Percentiles rank a stretch among this genome's conserved stretches.
These are phyloP conservation scores for Micoletzkya japonica DNA, from an alignment of 2,888 invertebrate species.

Conservation along the genomic window DNA sequence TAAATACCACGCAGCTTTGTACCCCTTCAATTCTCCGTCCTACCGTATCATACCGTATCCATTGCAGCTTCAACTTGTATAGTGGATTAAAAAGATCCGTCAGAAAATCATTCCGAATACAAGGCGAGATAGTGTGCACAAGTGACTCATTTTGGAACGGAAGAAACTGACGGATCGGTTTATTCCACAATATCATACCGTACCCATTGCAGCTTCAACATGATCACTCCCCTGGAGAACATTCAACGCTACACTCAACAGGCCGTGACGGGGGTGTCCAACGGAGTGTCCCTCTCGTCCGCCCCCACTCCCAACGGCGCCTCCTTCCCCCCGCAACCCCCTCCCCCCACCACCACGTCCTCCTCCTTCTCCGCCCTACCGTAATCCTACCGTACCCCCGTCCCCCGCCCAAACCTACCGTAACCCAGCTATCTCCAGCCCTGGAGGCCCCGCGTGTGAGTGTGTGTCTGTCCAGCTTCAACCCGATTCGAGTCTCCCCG, in stretches of 20 bases:
- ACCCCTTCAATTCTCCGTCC: too few relatives aligned
- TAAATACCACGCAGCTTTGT: too few relatives aligned
- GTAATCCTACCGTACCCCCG: slow-evolving; percentile 25
- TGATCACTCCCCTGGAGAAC: slow-evolving; percentile 63
- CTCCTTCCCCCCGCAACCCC: neutral
- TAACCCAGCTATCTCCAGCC: too few relatives aligned
- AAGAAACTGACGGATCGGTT: neutral
- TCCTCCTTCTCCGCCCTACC: slow-evolving; percentile 3
- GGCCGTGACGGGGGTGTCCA: neutral
- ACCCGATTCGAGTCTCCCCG: slow-evolving; percentile 13
- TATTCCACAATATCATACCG: neutral
- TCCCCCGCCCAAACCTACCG: neutral
- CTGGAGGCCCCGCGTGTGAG: too few relatives aligned
- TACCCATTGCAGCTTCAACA: slow-evolving; percentile 55
- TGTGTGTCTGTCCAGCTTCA: too few relatives aligned
- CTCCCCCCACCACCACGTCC: too few relatives aligned
- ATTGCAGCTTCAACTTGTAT: too few relatives aligned
- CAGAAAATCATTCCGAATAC: too few relatives aligned
- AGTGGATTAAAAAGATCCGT: too few relatives aligned
- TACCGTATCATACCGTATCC: too few relatives aligned
- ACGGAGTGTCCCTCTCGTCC: neutral
- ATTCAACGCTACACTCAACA: slow-evolving; percentile 55
- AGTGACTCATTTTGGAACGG: neutral
- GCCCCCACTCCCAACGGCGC: slow-evolving; percentile 8
- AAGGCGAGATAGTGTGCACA: neutral